A percentile compares a stretch with the other conserved stretches of the same genome.
phyloP scores from a whole-genome alignment of 2,888 invertebrate genomes.

The Smittia aterrima region DNA sequence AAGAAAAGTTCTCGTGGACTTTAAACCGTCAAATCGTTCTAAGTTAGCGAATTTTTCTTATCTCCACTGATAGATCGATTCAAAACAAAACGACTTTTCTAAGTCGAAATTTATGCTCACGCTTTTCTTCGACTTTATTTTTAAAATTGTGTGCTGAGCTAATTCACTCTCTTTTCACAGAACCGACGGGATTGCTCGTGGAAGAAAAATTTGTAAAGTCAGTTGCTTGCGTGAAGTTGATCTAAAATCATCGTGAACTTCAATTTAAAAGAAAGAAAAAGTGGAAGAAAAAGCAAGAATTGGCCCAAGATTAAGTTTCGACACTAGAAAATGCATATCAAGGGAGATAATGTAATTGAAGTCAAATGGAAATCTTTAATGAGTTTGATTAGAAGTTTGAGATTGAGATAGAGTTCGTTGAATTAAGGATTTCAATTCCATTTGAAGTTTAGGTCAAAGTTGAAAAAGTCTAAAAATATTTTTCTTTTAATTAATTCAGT shows the following conservation, averaged over 20 bases:
- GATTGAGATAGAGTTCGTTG: too few species aligned
- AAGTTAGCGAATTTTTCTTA: too few species aligned
- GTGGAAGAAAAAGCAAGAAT: background rate
- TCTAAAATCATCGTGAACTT: background rate
- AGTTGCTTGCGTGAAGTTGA: conserved; percentile 33
- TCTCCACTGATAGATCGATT: too few species aligned
- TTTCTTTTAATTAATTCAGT: too few species aligned
- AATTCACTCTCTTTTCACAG: background rate
- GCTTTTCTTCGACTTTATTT: too few species aligned
- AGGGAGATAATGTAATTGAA: conserved; percentile 19
- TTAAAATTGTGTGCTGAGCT: background rate
- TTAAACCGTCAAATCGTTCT: too few species aligned
- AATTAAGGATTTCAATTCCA: too few species aligned
- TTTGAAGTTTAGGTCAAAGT: too few species aligned
- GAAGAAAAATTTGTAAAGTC: conserved; percentile 29
- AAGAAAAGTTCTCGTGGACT: too few species aligned
- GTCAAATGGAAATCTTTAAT: background rate
- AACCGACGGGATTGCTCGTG: background rate
- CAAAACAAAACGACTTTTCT: too few species aligned
- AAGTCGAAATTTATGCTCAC: background rate
- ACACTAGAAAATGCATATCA: conserved; percentile 28
- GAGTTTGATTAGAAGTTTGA: too few species aligned
- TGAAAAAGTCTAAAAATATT: too few species aligned
- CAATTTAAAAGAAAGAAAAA: background rate
- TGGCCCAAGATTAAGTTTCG: background rate